Conservation (phyloP, 2,113 vertebrate genomes). For the human region DNA sequence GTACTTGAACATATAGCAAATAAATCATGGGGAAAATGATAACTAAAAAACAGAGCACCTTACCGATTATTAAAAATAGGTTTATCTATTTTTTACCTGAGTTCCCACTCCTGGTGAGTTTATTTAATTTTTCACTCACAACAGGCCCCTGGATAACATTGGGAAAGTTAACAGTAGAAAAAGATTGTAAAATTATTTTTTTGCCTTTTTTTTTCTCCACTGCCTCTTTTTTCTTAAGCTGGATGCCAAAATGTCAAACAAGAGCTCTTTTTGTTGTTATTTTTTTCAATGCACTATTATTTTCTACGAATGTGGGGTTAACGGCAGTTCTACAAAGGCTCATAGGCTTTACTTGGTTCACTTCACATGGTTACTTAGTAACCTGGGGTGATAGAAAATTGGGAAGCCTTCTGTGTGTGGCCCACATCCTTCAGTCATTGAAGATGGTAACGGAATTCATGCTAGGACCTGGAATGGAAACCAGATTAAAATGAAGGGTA, state of each 20-base stretch:
- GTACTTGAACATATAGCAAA: neutral
- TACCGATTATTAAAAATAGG: neutral
- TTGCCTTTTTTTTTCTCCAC: constrained; percentile 13
- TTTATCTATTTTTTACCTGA: neutral
- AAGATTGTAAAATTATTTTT: neutral
- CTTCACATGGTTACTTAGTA: neutral
- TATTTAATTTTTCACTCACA: neutral
- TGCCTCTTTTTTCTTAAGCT: neutral
- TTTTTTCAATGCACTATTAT: neutral
- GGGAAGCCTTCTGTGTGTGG: neutral
- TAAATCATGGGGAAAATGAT: neutral
- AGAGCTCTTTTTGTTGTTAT: neutral
- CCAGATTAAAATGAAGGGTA: neutral
- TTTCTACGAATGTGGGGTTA: neutral
- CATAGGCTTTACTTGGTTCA: neutral
- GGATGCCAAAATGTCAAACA: neutral
- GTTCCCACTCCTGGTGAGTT: neutral
- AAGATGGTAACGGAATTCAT: neutral
- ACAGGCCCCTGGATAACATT: neutral
- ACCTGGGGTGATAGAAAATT: neutral
- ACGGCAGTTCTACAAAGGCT: neutral
- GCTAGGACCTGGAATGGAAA: neutral
- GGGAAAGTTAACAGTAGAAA: neutral
- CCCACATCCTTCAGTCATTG: neutral
- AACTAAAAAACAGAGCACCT: neutral